These are phyloP conservation scores for Centropyge bicolor DNA, from an alignment of 2,797 vertebrate genomes.

Conservation along the genomic window DNA sequence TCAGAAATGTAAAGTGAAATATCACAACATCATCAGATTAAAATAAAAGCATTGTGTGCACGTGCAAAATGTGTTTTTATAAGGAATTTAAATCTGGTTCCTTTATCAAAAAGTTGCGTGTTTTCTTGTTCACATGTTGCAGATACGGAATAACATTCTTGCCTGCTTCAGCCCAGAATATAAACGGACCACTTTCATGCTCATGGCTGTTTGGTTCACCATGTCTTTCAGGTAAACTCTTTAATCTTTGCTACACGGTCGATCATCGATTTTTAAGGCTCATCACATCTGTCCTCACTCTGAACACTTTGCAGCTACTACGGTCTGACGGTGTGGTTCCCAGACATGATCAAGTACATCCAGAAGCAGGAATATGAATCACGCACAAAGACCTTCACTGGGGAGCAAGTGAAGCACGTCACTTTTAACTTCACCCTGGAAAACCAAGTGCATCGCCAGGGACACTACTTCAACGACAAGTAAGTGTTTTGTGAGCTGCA, in stretches of 20 bases:
- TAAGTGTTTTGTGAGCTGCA: conserved; percentile 65
- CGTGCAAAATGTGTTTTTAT: neutral
- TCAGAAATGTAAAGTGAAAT: neutral
- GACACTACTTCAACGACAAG: conserved; percentile 98
- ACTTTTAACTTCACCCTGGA: conserved; percentile 99
- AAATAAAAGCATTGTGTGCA: neutral
- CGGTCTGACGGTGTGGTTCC: conserved; percentile 97
- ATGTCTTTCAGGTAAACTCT: conserved; percentile 96
- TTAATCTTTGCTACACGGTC: neutral
- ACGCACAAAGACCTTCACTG: conserved; percentile 91
- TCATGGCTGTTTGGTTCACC: conserved; percentile 99
- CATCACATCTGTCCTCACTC: conserved; percentile 5
- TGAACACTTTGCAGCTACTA: conserved; percentile 88
- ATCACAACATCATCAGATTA: neutral
- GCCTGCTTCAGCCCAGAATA: conserved; percentile 93
- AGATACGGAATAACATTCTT: conserved; percentile 94
- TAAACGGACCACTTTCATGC: conserved; percentile 93
- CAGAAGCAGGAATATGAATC: conserved; percentile 94
- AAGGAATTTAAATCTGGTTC: conserved; percentile 2
- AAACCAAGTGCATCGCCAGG: conserved; percentile 95
- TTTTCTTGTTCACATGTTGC: conserved; percentile 26
- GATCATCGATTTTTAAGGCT: neutral
- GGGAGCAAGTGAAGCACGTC: conserved; percentile 91
- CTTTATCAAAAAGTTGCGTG: neutral
- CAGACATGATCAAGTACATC: conserved; percentile 98